These are phyloP conservation scores for Chymomyza procnemis DNA, from an alignment of 2,888 invertebrate species.

Conservation along the genomic window DNA sequence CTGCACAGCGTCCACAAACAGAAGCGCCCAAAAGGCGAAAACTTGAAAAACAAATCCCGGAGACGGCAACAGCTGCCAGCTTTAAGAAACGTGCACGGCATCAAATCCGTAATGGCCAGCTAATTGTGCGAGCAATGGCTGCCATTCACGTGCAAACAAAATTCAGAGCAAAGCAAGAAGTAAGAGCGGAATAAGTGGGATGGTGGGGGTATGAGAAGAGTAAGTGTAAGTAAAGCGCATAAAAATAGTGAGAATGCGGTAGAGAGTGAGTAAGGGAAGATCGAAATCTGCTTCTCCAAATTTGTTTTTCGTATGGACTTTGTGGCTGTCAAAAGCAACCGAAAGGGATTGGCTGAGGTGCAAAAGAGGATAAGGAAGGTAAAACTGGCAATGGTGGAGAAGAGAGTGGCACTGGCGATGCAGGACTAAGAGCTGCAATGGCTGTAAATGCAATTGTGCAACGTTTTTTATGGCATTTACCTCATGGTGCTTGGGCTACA, in stretches of 20 bases:
- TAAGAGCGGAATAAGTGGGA: neutral
- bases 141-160: conserved; percentile 37
- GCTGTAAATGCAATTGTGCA: conserved; percentile 30
- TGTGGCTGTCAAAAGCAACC: neutral
- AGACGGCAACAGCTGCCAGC: neutral
- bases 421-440: conserved; percentile 10
- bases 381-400: neutral
- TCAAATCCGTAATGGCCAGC: conserved; percentile 13
- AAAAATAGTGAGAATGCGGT: neutral
- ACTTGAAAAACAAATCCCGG: conserved; percentile 29
- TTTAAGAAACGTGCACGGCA: conserved; percentile 23
- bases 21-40: neutral
- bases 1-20: neutral
- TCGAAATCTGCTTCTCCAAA: neutral
- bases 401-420: no score
- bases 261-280: neutral
- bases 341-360: no score
- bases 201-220: neutral
- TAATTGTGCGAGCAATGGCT: conserved; percentile 18
- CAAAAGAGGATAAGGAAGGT: no score
- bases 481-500: no score
- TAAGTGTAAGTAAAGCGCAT: neutral
- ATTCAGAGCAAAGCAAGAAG: conserved; percentile 29
- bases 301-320: neutral
- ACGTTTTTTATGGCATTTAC: no score